phyloP scores from a whole-genome alignment of 2,888 invertebrate species.

The Melolontha melolontha region DNA sequence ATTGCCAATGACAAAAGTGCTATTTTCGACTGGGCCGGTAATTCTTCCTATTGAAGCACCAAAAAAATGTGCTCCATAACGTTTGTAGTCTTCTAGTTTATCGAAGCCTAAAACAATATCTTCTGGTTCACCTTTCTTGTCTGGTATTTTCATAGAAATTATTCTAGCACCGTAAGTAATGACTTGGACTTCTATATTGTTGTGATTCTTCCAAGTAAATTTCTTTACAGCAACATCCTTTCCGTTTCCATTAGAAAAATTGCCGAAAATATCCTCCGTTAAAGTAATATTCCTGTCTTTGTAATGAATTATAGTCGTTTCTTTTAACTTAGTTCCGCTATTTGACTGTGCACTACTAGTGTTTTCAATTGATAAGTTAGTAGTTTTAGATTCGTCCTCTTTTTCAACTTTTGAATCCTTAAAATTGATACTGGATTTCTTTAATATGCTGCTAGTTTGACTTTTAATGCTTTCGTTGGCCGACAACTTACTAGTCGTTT shows the following conservation, averaged over 20 bases:
- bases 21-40: constrained; percentile 81
- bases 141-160: constrained; percentile 78
- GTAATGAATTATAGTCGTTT: constrained; percentile 38
- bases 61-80: constrained; percentile 75
- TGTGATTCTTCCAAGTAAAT: constrained; percentile 77
- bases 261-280: constrained; percentile 58
- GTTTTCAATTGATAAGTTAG: not conserved
- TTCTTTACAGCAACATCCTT: constrained; percentile 65
- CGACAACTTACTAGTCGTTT: no score
- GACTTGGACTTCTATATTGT: constrained; percentile 75
- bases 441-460: not conserved
- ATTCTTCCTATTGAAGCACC: constrained; percentile 88
- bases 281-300: constrained; percentile 52
- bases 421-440: constrained; percentile 28
- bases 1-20: constrained; percentile 75
- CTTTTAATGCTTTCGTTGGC: not conserved
- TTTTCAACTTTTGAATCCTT: not conserved
- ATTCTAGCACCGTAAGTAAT: constrained; percentile 84
- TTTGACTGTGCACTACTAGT: not conserved
- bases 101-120: constrained; percentile 89
- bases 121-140: constrained; percentile 76
- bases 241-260: constrained; percentile 54
- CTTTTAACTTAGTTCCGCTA: not conserved
- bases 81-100: constrained; percentile 75
- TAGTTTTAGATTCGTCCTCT: not conserved